A percentile compares a stretch with the other conserved stretches of the same genome.
Conservation (phyloP, 2,113 vertebrate species). For the Aphelocoma coerulescens region DNA sequence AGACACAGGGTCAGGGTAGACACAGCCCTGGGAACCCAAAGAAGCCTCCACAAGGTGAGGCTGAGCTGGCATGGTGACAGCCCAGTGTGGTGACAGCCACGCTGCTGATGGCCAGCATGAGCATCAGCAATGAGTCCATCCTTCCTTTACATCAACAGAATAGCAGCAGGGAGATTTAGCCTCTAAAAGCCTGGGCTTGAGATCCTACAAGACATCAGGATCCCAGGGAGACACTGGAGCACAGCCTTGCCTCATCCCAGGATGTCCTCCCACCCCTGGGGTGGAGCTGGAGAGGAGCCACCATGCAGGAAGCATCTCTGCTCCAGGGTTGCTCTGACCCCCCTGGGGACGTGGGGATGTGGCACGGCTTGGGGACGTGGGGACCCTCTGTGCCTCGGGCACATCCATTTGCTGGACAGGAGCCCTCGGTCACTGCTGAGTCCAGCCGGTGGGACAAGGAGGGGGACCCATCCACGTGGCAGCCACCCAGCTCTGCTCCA, state of each 20-base stretch:
- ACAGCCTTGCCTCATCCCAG: fast-evolving
- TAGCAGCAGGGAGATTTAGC: background rate
- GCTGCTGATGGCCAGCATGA: background rate
- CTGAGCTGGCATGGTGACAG: background rate
- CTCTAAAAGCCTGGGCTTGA: background rate
- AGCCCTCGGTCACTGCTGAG: background rate
- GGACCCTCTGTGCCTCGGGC: background rate
- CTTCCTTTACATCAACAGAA: background rate
- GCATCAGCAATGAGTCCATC: background rate
- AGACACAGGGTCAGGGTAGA: background rate
- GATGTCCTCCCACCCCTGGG: background rate
- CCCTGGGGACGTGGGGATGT: background rate
- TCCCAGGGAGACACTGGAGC: background rate
- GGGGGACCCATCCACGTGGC: background rate
- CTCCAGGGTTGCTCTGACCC: background rate
- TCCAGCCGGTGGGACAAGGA: background rate
- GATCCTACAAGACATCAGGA: background rate
- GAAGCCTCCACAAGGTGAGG: fast-evolving
- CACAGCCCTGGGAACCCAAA: background rate
- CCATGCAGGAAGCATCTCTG: fast-evolving
- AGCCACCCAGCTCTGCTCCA: background rate
- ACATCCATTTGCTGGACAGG: background rate
- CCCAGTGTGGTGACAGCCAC: background rate
- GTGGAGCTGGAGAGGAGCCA: background rate
- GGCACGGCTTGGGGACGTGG: background rate